phyloP scores from a whole-genome alignment of 1,140 invertebrate genomes.

The Drosophila busckii region DNA sequence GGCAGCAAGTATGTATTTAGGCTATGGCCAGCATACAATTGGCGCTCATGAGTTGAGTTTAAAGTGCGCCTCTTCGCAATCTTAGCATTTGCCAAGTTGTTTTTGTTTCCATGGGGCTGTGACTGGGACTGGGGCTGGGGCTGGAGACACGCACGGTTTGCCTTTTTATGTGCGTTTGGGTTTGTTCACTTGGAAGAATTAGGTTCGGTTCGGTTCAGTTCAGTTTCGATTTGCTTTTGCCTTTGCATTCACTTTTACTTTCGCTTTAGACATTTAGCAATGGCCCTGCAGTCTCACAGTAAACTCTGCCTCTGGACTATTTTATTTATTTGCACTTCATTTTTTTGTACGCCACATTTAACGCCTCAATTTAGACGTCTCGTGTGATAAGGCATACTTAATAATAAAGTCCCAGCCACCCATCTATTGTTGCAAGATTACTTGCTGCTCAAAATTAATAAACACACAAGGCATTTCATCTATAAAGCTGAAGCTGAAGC shows the following conservation, averaged over 20 bases:
- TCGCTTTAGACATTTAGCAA: neutral
- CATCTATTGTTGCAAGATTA: no score
- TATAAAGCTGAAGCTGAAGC: no score
- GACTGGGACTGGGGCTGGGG: neutral
- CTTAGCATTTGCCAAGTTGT: constrained; percentile 3
- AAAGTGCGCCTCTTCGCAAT: constrained; percentile 20
- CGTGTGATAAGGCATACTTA: constrained; percentile 53
- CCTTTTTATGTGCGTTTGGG: constrained; percentile 35
- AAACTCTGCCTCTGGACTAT: neutral
- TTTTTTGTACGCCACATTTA: constrained; percentile 39
- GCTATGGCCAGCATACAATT: constrained; percentile 14
- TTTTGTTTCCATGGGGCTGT: constrained; percentile 1
- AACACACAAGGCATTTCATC: no score
- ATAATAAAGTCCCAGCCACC: constrained; percentile 33
- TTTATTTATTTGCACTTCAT: constrained; percentile 40
- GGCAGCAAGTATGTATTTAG: constrained; percentile 43
- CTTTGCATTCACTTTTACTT: neutral
- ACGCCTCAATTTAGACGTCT: constrained; percentile 49
- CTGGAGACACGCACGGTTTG: constrained; percentile 16
- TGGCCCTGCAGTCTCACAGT: neutral
- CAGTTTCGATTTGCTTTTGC: neutral
- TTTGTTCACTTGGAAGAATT: constrained; percentile 62
- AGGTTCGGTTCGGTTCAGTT: constrained; percentile 14
- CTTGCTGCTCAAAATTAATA: no score
- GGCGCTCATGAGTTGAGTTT: constrained; percentile 23